Evolutionary conservation across 2,888 invertebrate genomes (phyloP).

Genomic region (Polylopha cassiicola): DNA sequence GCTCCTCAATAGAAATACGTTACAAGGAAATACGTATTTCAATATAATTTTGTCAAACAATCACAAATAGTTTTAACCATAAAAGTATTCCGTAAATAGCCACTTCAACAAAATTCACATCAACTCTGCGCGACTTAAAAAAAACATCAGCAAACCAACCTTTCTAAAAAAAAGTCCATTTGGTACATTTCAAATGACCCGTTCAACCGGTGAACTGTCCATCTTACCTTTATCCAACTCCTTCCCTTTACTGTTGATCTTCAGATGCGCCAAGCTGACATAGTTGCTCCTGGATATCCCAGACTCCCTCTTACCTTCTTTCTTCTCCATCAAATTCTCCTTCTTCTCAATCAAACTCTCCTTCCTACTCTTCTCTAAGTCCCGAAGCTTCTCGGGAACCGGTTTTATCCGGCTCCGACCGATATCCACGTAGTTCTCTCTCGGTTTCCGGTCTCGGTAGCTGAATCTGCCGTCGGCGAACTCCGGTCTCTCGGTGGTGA

Average conservation of each 20-base stretch:
- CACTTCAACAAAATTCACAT: constrained; percentile 25
- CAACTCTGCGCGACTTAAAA: constrained; percentile 52
- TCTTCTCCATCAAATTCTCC: constrained; percentile 34
- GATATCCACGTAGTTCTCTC: constrained; percentile 47
- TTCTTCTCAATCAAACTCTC: constrained; percentile 21
- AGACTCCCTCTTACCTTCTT: constrained; percentile 36
- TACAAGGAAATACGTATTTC: too few relatives aligned
- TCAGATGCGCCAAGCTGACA: constrained; percentile 66
- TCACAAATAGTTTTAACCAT: too few relatives aligned
- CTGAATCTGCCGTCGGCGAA: constrained; percentile 63
- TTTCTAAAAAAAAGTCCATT: not conserved
- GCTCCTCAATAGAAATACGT: too few relatives aligned
- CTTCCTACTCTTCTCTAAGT: constrained; percentile 34
- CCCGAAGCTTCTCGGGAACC: constrained; percentile 37
- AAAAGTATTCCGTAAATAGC: too few relatives aligned
- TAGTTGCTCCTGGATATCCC: constrained; percentile 68
- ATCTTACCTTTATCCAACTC: constrained; percentile 33
- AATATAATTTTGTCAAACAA: too few relatives aligned
- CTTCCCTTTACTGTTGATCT: constrained; percentile 52
- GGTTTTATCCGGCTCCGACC: constrained; percentile 52
- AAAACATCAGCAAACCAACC: constrained; percentile 1
- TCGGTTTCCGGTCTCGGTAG: constrained; percentile 49
- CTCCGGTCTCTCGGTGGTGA: constrained; percentile 45
- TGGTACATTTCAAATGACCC: constrained; percentile 41
- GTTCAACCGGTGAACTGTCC: constrained; percentile 42